A percentile compares a stretch with the other conserved stretches of the same genome.
Evolutionary conservation across 2,113 vertebrate genomes (phyloP).

Genomic region (Embiotoca jacksoni): DNA sequence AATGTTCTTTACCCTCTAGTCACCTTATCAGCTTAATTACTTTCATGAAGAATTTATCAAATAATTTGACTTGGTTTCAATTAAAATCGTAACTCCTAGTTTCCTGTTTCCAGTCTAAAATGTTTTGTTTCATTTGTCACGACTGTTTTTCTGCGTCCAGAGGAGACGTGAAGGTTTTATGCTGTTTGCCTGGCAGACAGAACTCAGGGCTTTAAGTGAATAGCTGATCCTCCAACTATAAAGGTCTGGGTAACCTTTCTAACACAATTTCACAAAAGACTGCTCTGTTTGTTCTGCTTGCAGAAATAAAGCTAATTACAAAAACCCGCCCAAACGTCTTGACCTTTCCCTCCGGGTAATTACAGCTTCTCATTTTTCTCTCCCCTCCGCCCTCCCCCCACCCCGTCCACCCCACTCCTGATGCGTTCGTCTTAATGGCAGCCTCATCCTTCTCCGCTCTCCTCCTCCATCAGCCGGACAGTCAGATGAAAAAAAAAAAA

Average conservation of each 20-base stretch:
- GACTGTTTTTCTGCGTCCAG: slow-evolving; percentile 7
- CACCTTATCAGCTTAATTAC: slow-evolving; percentile 67
- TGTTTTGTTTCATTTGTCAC: too few species aligned
- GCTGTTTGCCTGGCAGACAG: slow-evolving; percentile 36
- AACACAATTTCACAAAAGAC: slow-evolving; percentile 82
- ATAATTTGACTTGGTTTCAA: slow-evolving; percentile 63
- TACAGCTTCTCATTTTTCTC: slow-evolving; percentile 60
- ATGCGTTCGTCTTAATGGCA: slow-evolving; percentile 25
- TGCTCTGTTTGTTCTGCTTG: slow-evolving; percentile 79
- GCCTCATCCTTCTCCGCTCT: slow-evolving; percentile 16
- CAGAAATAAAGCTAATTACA: slow-evolving; percentile 81
- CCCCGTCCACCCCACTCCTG: background rate
- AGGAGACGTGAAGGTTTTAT: slow-evolving; percentile 27
- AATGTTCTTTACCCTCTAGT: slow-evolving; percentile 44
- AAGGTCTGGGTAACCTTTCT: slow-evolving; percentile 80
- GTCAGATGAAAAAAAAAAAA: background rate
- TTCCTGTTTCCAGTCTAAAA: too few species aligned
- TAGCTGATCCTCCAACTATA: slow-evolving; percentile 60
- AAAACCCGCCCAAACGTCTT: slow-evolving; percentile 73
- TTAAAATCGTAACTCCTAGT: slow-evolving; percentile 54
- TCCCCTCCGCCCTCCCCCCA: background rate
- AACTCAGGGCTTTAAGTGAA: slow-evolving; percentile 36
- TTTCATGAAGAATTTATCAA: slow-evolving; percentile 64
- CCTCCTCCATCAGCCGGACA: slow-evolving; percentile 32
- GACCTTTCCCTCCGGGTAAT: slow-evolving; percentile 79